These are phyloP conservation scores for Alosa alosa DNA, from an alignment of 2,113 vertebrate species.

Conservation along the genomic window DNA sequence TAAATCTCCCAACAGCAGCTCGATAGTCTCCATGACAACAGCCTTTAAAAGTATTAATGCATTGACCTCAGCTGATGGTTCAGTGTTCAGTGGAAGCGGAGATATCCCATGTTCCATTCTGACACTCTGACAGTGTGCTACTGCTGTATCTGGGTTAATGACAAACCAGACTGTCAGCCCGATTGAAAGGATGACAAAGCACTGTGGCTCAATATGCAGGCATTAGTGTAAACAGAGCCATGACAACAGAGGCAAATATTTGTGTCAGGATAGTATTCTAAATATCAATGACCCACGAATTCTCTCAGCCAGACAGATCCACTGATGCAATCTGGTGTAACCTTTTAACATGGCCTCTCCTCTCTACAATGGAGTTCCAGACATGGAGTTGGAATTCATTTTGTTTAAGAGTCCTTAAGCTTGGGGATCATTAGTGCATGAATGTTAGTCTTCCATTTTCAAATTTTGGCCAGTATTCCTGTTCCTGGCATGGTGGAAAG, in stretches of 20 bases:
- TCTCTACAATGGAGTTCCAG: background rate
- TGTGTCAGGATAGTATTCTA: slow-evolving; percentile 3
- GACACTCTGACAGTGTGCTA: background rate
- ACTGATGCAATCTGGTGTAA: slow-evolving; percentile 32
- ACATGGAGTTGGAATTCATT: background rate
- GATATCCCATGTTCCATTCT: background rate
- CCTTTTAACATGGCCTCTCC: background rate
- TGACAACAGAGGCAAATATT: slow-evolving; percentile 24
- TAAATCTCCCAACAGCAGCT: slow-evolving; percentile 3
- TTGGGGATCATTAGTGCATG: background rate
- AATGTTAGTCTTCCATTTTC: background rate
- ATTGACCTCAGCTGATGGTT: slow-evolving; percentile 15
- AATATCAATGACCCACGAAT: slow-evolving; percentile 24
- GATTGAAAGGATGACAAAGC: slow-evolving; percentile 10
- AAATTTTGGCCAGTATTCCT: background rate
- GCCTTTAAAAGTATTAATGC: slow-evolving; percentile 17
- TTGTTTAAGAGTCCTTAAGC: background rate
- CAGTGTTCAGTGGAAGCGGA: background rate
- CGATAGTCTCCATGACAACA: slow-evolving; percentile 19
- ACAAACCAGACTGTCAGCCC: background rate
- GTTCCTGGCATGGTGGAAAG: background rate
- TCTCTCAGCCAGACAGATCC: slow-evolving; percentile 1
- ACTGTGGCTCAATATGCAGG: background rate
- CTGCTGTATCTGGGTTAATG: slow-evolving; percentile 22
- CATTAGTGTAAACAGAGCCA: slow-evolving; percentile 16